These are phyloP conservation scores for Apteryx owenii DNA, from an alignment of 2,113 vertebrate genomes.

Conservation along the genomic window DNA sequence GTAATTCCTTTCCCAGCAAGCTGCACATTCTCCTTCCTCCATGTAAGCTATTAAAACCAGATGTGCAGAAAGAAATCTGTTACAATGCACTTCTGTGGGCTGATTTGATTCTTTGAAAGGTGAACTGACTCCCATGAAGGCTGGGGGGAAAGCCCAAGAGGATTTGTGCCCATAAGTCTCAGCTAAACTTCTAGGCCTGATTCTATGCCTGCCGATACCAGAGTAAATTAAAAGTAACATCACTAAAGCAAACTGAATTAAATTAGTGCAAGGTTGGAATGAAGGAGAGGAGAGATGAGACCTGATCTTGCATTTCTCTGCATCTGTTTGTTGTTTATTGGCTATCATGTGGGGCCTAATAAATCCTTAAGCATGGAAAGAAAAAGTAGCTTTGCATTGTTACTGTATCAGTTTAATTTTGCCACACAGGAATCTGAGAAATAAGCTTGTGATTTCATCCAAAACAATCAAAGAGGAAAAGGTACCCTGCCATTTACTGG, in stretches of 20 bases:
- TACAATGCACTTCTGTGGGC: neutral
- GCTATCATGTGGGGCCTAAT: neutral
- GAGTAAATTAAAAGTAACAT: neutral
- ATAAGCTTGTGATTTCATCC: neutral
- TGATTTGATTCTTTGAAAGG: neutral
- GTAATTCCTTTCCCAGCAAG: neutral
- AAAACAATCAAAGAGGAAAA: neutral
- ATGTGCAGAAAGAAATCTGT: neutral
- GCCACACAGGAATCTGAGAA: neutral
- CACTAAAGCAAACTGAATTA: neutral
- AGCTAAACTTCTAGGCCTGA: neutral
- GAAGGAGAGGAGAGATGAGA: neutral
- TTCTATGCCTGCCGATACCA: neutral
- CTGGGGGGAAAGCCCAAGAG: neutral
- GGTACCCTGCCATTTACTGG: neutral
- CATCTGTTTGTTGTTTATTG: neutral
- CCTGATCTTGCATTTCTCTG: neutral
- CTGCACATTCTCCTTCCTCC: conserved; percentile 1
- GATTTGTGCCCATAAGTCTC: neutral
- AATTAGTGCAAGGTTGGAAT: neutral
- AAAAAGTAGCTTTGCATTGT: neutral
- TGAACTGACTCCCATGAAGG: neutral
- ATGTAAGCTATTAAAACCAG: neutral
- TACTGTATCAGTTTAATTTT: neutral
- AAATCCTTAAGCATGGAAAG: neutral